These are phyloP conservation scores for Lasius fuliginosus DNA, from an alignment of 2,888 invertebrate species.

Conservation along the genomic window DNA sequence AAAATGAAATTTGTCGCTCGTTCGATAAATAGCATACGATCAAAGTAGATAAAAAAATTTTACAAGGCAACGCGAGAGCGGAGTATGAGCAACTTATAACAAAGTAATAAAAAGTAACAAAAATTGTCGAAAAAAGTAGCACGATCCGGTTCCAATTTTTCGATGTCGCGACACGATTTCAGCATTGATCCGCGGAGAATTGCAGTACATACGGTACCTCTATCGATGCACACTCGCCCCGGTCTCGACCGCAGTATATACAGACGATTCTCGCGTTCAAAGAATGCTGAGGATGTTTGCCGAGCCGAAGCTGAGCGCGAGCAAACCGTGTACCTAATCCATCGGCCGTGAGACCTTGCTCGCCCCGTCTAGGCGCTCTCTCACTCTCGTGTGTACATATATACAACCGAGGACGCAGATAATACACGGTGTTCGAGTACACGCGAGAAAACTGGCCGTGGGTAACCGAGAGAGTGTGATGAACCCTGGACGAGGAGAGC, in stretches of 20 bases:
- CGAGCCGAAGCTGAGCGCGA: slow-evolving; percentile 69
- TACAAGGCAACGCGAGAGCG: not conserved
- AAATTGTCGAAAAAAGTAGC: not conserved
- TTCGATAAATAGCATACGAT: not conserved
- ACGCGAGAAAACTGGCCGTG: slow-evolving; percentile 72
- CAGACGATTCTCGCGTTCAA: slow-evolving; percentile 59
- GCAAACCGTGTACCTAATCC: slow-evolving; percentile 75
- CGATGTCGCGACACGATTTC: not conserved
- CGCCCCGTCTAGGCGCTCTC: slow-evolving; percentile 47
- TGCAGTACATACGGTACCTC: slow-evolving; percentile 37
- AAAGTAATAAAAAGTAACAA: not conserved
- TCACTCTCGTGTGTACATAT: slow-evolving; percentile 45
- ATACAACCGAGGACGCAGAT: slow-evolving; percentile 73
- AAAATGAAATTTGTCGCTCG: not conserved
- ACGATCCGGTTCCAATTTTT: not conserved
- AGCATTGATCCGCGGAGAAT: slow-evolving; percentile 11
- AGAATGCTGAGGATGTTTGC: slow-evolving; percentile 76
- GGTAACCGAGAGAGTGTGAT: slow-evolving; percentile 72
- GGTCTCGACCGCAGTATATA: slow-evolving; percentile 53
- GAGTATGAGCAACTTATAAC: not conserved
- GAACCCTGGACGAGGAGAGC: slow-evolving; percentile 65
- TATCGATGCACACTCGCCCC: slow-evolving; percentile 20
- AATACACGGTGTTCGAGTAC: slow-evolving; percentile 71
- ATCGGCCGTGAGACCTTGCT: slow-evolving; percentile 67
- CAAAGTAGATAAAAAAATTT: not conserved